A percentile compares a stretch with the other conserved stretches of the same genome.
These are phyloP conservation scores for Formicarius rufipectus DNA, from an alignment of 2,113 vertebrate species.

Conservation along the genomic window DNA sequence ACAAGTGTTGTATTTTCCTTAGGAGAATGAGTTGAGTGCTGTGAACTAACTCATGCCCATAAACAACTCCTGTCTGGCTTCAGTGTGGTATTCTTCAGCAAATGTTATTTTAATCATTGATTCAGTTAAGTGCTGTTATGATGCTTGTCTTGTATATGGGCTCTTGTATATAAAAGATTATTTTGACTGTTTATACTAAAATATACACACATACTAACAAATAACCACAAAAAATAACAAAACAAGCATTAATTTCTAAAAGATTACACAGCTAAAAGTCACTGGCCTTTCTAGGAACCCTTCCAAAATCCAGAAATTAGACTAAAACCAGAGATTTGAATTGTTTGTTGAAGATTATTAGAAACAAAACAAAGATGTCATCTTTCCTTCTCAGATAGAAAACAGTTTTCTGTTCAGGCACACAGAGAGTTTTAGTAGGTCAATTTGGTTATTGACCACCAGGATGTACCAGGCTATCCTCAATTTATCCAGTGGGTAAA, in stretches of 20 bases:
- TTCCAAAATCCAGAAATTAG: not conserved
- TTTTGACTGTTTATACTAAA: not conserved
- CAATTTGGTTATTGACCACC: not conserved
- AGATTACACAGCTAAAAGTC: not conserved
- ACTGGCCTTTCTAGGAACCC: not conserved
- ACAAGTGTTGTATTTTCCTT: not conserved
- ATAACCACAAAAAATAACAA: not conserved
- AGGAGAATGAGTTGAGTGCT: not conserved
- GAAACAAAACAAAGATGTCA: not conserved
- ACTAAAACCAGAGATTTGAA: not conserved
- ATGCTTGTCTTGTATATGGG: not conserved
- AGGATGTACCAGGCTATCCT: not conserved
- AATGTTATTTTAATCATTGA: not conserved
- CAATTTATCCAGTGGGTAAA: not conserved
- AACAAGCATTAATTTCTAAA: not conserved
- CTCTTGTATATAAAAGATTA: not conserved
- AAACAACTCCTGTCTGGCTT: not conserved
- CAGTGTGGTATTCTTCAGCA: not conserved
- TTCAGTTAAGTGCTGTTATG: not conserved
- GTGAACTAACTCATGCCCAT: not conserved
- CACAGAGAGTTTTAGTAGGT: not conserved
- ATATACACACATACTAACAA: not conserved
- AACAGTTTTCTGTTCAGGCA: not conserved
- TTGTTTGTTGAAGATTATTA: not conserved
- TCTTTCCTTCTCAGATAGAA: not conserved